Base-by-base conservation (phyloP, 1,140 invertebrate genomes). In the Leptinotarsa lineolata region DNA sequence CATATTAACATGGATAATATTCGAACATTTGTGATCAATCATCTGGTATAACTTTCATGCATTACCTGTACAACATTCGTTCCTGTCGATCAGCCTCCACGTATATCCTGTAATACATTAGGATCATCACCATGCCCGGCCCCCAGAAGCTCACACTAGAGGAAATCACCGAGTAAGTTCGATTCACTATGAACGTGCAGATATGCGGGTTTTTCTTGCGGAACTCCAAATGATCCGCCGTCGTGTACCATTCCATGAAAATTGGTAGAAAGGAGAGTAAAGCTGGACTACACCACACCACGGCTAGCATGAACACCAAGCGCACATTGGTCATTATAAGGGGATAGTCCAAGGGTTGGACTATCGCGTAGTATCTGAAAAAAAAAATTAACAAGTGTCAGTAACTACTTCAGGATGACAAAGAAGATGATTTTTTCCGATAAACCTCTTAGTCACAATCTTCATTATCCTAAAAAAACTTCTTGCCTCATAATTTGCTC, bases 61-160 rank as follows among this genome's bases (percentile, higher is more conserved):
- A 11, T 87, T 84, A 94, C 93, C 93, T 91, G 86, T 95, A 95
- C 4, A 97, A 87, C 90, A 95, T 93, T 65, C 94, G 90, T 82
- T 97, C 96, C 84, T 98, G 96, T 16, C 94, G 88, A 77, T 95
- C 92, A 0, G 96, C 96, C 83, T 97, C 96, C 75, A 91, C 87
- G 85, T 95, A 97, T 79, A 98, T 97, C 83, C 93, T 90, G 85
- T 93, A 94, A 85, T 98, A 98, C 89, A 97, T 96, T 80, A 92
- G 93, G 63, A 97, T 89, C 96, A 98, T 98, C 74, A 97, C 95
- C 77, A 95, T 91, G 59, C 95, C 94, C 0, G 97, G 97, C 61
- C 97, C 91, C 96, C 96, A 98, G 85, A 98, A 98, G 78, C 95
- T 97, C 65, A 98, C 92, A 85, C 93, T 92, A 24, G 95, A 97